phyloP scores from a whole-genome alignment of 1,140 invertebrate species.

The Piezodorus guildinii region DNA sequence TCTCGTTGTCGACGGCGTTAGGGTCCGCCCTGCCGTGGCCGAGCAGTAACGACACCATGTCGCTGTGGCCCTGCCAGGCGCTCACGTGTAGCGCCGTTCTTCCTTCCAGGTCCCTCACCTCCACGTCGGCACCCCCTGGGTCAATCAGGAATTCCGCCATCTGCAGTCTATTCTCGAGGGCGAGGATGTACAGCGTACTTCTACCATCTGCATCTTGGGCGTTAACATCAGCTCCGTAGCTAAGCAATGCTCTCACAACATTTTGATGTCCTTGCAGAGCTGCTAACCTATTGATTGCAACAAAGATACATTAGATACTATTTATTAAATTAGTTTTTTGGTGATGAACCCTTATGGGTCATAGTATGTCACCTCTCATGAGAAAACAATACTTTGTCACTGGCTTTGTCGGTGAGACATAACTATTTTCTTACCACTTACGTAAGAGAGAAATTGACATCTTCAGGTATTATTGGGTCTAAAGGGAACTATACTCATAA shows the following conservation, averaged over 20 bases:
- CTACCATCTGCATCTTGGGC: constrained; percentile 84
- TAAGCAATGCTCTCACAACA: constrained; percentile 58
- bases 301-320: too few species aligned
- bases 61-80: constrained; percentile 82
- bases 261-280: constrained; percentile 77
- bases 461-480: too few species aligned
- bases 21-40: constrained; percentile 64
- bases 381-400: too few species aligned
- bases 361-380: too few species aligned
- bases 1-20: constrained; percentile 81
- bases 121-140: constrained; percentile 66
- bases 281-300: constrained; percentile 47
- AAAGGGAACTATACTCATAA: too few species aligned
- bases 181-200: constrained; percentile 82
- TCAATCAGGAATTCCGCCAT: constrained; percentile 74
- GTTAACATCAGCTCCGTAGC: constrained; percentile 73
- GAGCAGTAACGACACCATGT: constrained; percentile 79
- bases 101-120: constrained; percentile 80
- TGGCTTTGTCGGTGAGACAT: too few species aligned
- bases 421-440: too few species aligned
- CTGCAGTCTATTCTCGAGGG: constrained; percentile 76
- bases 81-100: constrained; percentile 85
- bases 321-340: too few species aligned
- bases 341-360: too few species aligned
- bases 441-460: too few species aligned